Conservation (phyloP, 2,113 vertebrate genomes). For the Prunella himalayana region DNA sequence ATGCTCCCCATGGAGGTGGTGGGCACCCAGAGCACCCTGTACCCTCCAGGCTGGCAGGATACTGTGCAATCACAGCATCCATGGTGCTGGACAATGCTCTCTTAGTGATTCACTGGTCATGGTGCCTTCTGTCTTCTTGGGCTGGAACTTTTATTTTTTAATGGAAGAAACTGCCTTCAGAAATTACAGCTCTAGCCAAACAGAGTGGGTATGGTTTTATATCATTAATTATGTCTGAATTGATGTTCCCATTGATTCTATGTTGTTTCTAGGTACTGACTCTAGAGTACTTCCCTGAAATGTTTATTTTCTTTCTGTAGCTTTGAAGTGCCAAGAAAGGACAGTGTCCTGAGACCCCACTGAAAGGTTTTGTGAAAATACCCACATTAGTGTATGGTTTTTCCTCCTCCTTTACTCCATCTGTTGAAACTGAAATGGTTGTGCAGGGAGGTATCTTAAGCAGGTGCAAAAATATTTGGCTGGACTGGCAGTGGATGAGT, state of each 20-base stretch:
- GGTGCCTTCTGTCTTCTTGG: neutral
- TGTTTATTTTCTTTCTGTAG: neutral
- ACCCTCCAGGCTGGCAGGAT: neutral
- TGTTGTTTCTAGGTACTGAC: neutral
- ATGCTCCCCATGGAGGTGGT: accelerated
- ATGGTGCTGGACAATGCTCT: neutral
- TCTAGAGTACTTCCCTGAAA: neutral
- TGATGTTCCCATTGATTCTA: neutral
- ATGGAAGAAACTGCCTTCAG: neutral
- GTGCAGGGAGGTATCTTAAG: neutral
- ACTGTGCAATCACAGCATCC: neutral
- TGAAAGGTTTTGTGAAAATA: neutral
- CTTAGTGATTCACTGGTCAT: neutral
- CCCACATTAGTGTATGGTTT: neutral
- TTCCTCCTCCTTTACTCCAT: neutral
- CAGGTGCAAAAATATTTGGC: neutral
- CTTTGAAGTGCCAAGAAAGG: neutral
- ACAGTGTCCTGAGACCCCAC: neutral
- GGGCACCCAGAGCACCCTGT: accelerated
- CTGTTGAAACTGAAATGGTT: neutral
- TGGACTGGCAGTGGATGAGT: neutral
- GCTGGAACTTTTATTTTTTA: neutral
- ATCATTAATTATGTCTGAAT: neutral
- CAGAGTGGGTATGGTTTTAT: neutral
- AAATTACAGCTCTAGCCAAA: neutral